Percentiles rank a stretch among this genome's conserved stretches.
Conservation (phyloP, 2,797 vertebrate genomes). For the Coendou prehensilis region DNA sequence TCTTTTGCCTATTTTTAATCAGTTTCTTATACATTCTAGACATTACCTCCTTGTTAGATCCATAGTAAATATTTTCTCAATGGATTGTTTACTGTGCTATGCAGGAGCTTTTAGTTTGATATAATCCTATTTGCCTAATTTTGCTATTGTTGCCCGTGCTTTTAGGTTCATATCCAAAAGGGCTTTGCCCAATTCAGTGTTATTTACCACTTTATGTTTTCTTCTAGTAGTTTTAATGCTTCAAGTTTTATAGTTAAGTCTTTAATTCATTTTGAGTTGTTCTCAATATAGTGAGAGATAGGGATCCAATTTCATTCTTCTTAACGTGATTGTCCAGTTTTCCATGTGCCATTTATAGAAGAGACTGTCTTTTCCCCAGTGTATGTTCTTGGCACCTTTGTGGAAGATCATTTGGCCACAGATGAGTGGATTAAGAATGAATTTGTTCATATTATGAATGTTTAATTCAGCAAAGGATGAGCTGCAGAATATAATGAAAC, state of each 20-base stretch:
- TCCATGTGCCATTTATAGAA: neutral
- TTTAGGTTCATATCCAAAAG: neutral
- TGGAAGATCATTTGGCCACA: neutral
- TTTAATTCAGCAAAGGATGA: slow-evolving; percentile 58
- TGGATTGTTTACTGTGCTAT: neutral
- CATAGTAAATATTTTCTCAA: neutral
- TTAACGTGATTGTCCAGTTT: neutral
- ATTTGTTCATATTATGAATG: slow-evolving; percentile 59
- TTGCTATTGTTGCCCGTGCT: neutral
- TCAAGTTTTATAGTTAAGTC: neutral
- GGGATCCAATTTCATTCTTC: neutral
- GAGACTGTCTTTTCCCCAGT: neutral
- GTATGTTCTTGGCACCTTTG: neutral
- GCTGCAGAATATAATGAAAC: slow-evolving; percentile 49
- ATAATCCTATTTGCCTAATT: neutral
- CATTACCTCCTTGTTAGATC: neutral
- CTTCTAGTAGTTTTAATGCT: neutral
- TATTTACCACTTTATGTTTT: neutral
- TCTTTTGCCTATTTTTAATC: neutral
- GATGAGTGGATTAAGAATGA: neutral
- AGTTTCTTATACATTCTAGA: neutral
- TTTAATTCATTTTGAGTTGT: neutral
- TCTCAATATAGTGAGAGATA: neutral
- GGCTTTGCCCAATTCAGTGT: neutral
- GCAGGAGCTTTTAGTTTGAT: neutral